Evolutionary conservation across 2,113 vertebrate species (phyloP), one percentile per base, ranked within the genome.

Genomic region (Anoura caudifer): DNA sequence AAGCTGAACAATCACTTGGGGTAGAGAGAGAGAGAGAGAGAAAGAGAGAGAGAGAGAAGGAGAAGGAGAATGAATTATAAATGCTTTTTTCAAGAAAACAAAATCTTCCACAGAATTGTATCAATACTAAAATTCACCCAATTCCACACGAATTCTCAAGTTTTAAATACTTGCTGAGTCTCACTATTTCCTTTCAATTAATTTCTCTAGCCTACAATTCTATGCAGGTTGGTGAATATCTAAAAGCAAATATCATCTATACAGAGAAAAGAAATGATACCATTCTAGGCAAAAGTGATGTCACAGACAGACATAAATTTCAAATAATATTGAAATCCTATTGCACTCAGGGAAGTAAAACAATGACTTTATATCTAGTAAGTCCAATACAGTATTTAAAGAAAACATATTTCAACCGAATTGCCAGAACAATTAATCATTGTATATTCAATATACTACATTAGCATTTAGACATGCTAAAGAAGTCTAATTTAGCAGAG

Each of bases 151-250:
- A 80, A 75, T 91, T 70, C 56, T 77, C 11, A 52, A 65, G 9
- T 45, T 83, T 94, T 28, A 82, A 93, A 89, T 52, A 50, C 4
- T 85, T 38, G 28, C 52, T 73, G 72, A 43, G 20, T 90, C 47
- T 59, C n/a, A 77, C 9, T 63, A 77, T 61, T 88, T 96, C 65
- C 33, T 92, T 95, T 94, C 65, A 80, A 45, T 69, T 82, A 90
- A 76, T 45, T 92, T 67, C 38, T 65, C 45, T 89, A 52, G 13
- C 38, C 31, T 87, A 19, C 4, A 81, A 79, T 94, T 73, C 38
- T 20, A 69, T 54, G 14, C 20, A 95, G 43, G 41, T 41, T 54
- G 86, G 13, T 92, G 12, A 93, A 69, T 59, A 91, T n/a, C 36
- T 92, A 63, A 94, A 72, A 45, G 47, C 50, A 94, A 87, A 13